phyloP scores from a whole-genome alignment of 1,140 invertebrate species.

The Acyrthosiphon pisum region DNA sequence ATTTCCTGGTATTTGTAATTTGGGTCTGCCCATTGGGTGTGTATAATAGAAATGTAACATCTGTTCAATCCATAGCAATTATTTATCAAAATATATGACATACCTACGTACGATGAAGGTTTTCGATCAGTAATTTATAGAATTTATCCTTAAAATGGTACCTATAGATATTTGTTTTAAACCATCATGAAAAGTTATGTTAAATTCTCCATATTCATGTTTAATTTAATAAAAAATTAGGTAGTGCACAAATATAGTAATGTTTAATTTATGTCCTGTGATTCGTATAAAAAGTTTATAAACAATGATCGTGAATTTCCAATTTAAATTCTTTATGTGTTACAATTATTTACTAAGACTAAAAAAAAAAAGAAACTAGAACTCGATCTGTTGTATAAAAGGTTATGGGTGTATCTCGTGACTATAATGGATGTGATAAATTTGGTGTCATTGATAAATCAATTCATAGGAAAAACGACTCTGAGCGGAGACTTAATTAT shows the following conservation, averaged over 20 bases:
- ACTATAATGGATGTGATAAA: background rate
- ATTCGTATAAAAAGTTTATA: background rate
- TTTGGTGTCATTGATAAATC: background rate
- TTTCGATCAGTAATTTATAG: background rate
- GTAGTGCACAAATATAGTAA: background rate
- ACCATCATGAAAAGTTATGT: too few relatives aligned
- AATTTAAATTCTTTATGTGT: background rate
- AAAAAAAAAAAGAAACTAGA: too few relatives aligned
- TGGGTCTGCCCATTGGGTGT: too few relatives aligned
- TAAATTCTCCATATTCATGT: background rate
- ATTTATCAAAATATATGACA: background rate
- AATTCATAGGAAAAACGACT: background rate
- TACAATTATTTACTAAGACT: background rate
- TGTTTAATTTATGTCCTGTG: background rate
- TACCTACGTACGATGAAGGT: background rate
- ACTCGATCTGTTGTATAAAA: too few relatives aligned
- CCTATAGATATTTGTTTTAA: too few relatives aligned
- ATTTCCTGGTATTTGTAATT: background rate
- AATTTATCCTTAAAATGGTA: background rate
- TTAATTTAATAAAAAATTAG: background rate
- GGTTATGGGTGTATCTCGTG: background rate
- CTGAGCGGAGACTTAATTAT: background rate
- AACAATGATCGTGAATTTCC: background rate
- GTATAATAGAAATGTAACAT: too few relatives aligned
- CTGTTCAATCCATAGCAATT: too few relatives aligned